phyloP scores from a whole-genome alignment of 2,888 invertebrate species.

The Ametastegia equiseti region DNA sequence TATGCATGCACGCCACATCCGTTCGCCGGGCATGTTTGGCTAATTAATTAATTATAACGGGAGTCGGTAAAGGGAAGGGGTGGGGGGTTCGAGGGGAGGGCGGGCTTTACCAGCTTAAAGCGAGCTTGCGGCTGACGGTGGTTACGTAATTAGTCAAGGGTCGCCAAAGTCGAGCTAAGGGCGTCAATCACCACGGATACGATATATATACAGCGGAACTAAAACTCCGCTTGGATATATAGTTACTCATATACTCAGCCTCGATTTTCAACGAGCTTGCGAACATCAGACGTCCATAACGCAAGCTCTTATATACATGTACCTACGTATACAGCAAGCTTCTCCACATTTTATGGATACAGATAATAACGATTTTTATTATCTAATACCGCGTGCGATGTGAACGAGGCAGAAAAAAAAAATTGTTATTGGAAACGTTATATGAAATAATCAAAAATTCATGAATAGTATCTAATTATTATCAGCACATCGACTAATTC shows the following conservation, averaged over 20 bases:
- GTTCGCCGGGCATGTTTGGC: constrained; percentile 58
- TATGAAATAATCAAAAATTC: too few relatives aligned
- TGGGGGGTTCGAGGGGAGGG: not conserved
- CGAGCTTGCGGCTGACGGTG: constrained; percentile 56
- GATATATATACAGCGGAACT: constrained; percentile 53
- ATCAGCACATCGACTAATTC: too few relatives aligned
- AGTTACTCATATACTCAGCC: not conserved
- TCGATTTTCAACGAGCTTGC: not conserved
- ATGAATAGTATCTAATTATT: too few relatives aligned
- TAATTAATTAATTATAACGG: constrained; percentile 67
- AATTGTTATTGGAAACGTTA: too few relatives aligned
- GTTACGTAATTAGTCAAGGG: constrained; percentile 62
- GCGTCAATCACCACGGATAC: constrained; percentile 62
- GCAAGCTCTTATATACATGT: too few relatives aligned
- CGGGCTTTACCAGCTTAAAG: constrained; percentile 36
- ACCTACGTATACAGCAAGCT: too few relatives aligned
- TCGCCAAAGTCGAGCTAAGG: constrained; percentile 56
- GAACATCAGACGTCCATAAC: too few relatives aligned
- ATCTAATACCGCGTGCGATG: too few relatives aligned
- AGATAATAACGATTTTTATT: too few relatives aligned
- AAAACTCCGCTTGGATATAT: constrained; percentile 48
- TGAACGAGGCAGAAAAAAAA: too few relatives aligned
- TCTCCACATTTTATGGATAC: too few relatives aligned
- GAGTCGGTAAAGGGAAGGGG: constrained; percentile 27
- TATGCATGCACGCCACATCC: constrained; percentile 46